Percentiles rank a stretch among this genome's conserved stretches.
These are phyloP conservation scores for Caprella mutica DNA, from an alignment of 2,888 invertebrate genomes.

Conservation along the genomic window DNA sequence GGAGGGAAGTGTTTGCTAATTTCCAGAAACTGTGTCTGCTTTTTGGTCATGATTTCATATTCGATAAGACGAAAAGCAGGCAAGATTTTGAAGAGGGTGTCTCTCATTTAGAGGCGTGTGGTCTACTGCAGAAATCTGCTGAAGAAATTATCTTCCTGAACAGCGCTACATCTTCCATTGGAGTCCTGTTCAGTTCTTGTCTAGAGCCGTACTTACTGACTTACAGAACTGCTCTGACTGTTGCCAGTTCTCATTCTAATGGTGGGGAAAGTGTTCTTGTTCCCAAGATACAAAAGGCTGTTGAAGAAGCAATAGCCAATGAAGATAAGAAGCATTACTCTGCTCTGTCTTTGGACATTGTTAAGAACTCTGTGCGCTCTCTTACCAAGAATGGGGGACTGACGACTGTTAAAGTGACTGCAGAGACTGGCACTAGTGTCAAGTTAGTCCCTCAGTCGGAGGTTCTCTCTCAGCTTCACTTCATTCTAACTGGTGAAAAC, in stretches of 20 bases:
- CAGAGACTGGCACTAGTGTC: no score
- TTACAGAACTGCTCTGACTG: constrained; percentile 5
- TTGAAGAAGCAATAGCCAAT: neutral
- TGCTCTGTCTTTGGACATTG: constrained; percentile 26
- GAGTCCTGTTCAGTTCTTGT: neutral
- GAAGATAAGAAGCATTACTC: constrained; percentile 13
- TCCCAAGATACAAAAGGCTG: neutral
- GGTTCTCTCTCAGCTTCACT: no score
- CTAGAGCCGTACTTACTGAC: neutral
- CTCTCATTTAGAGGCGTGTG: neutral
- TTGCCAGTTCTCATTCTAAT: neutral
- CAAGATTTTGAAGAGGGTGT: constrained; percentile 3
- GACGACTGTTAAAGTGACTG: constrained; percentile 8
- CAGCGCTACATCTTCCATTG: neutral
- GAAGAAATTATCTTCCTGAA: neutral
- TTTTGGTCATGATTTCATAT: neutral
- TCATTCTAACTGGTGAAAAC: no score
- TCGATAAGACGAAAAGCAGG: neutral
- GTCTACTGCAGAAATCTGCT: neutral
- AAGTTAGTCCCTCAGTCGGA: no score
- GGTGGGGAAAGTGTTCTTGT: neutral
- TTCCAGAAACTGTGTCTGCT: neutral
- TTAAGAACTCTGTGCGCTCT: constrained; percentile 21
- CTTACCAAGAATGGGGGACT: constrained; percentile 20
- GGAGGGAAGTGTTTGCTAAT: neutral